A percentile compares a stretch with the other conserved stretches of the same genome.
Evolutionary conservation across 1,140 invertebrate species (phyloP).

Genomic region (Halyomorpha halys): DNA sequence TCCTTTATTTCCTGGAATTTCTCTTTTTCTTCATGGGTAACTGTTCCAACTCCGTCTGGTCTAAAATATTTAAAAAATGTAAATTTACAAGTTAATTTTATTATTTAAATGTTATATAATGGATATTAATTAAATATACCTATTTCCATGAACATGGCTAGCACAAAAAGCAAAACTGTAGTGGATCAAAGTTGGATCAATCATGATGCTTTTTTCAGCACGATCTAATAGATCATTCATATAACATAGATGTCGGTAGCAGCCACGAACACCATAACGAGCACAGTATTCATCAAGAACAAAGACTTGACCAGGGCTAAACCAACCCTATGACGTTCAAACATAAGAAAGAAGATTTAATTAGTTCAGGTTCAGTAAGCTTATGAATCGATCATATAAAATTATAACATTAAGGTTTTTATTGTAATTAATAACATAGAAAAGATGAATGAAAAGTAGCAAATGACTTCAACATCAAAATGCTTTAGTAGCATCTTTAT

Average conservation of each 20-base stretch:
- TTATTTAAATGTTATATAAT: not conserved
- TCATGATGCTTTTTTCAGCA: conserved; percentile 88
- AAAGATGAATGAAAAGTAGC: too few relatives aligned
- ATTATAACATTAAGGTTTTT: not conserved
- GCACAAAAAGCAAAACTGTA: conserved; percentile 99
- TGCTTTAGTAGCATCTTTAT: too few relatives aligned
- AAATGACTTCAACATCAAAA: too few relatives aligned
- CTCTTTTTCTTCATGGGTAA: conserved; percentile 94
- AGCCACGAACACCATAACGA: conserved; percentile 91
- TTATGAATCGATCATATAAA: not conserved
- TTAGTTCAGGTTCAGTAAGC: not conserved
- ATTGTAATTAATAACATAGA: too few relatives aligned
- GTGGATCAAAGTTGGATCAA: conserved; percentile 96
- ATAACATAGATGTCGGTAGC: conserved; percentile 92
- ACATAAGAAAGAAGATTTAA: conserved; percentile 22
- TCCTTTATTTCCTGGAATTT: conserved; percentile 97
- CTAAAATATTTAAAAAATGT: conserved; percentile 41
- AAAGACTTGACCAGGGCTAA: conserved; percentile 97
- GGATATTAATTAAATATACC: conserved; percentile 43
- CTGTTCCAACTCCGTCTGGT: conserved; percentile 95
- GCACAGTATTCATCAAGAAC: conserved; percentile 98
- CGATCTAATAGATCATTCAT: conserved; percentile 90
- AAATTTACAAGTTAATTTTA: not conserved
- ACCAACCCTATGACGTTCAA: conserved; percentile 74
- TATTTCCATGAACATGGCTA: conserved; percentile 95